A percentile compares a stretch with the other conserved stretches of the same genome.
phyloP scores from a whole-genome alignment of 2,797 vertebrate species.

The Pagetopsis macropterus region DNA sequence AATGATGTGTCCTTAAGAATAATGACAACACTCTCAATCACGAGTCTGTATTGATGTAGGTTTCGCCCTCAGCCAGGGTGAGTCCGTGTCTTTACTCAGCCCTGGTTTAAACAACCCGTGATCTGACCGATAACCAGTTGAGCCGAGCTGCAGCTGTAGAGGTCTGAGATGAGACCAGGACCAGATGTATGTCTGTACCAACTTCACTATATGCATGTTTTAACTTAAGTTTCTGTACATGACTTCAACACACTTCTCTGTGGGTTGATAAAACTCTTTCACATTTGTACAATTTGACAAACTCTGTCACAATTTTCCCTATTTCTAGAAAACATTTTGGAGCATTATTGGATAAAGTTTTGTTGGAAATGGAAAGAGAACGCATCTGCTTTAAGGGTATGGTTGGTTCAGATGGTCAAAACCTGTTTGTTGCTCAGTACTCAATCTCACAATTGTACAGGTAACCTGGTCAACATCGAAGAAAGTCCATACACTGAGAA shows the following conservation, averaged over 20 bases:
- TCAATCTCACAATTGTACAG: conserved; percentile 46
- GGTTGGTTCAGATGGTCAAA: conserved; percentile 15
- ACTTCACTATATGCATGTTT: conserved; percentile 54
- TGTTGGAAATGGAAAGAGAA: conserved; percentile 14
- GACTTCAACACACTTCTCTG: conserved; percentile 37
- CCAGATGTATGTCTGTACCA: conserved; percentile 30
- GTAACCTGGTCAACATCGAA: conserved; percentile 42
- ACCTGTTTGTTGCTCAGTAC: conserved; percentile 24
- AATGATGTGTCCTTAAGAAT: conserved; percentile 8
- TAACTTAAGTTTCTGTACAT: conserved; percentile 26
- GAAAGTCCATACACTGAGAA: conserved; percentile 62
- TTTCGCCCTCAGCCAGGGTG: conserved; percentile 41
- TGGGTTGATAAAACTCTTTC: conserved; percentile 26
- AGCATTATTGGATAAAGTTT: conserved; percentile 10
- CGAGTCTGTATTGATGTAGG: conserved; percentile 38
- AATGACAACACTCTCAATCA: conserved; percentile 42
- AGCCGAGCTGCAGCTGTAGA: conserved; percentile 24
- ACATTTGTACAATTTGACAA: background rate
- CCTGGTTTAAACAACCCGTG: conserved; percentile 48
- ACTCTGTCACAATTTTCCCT: conserved; percentile 1
- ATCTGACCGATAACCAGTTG: conserved; percentile 52
- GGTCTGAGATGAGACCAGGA: conserved; percentile 34
- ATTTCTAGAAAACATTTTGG: conserved; percentile 10
- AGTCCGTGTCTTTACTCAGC: conserved; percentile 52
- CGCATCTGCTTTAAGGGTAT: conserved; percentile 4